These are phyloP conservation scores for Ips typographus DNA, from an alignment of 1,140 invertebrate genomes.

Conservation along the genomic window DNA sequence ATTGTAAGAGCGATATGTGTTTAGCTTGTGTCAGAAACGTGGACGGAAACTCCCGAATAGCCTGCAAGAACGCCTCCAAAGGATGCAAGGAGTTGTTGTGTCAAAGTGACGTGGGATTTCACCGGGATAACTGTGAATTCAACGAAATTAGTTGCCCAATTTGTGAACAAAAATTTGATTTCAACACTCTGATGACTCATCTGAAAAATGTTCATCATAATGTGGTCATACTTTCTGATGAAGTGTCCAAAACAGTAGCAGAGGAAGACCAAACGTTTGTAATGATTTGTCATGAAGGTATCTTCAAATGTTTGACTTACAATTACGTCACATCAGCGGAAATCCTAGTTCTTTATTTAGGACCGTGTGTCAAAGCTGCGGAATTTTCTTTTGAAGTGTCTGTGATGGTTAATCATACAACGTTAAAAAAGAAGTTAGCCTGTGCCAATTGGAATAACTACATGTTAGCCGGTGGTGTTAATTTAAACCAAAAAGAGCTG, in stretches of 20 bases:
- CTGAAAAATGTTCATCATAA: constrained; percentile 28
- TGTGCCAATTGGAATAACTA: constrained; percentile 40
- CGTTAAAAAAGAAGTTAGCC: constrained; percentile 8
- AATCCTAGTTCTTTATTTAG: constrained; percentile 36
- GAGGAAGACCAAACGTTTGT: constrained; percentile 30
- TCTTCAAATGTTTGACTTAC: constrained; percentile 37
- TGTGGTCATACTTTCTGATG: constrained; percentile 16
- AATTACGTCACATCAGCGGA: constrained; percentile 30
- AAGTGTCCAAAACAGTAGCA: constrained; percentile 22
- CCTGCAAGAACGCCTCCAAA: constrained; percentile 38
- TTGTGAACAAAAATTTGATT: constrained; percentile 15
- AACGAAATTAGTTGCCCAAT: constrained; percentile 37
- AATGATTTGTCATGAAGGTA: constrained; percentile 32
- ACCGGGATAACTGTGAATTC: constrained; percentile 40
- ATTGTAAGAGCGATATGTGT: constrained; percentile 37
- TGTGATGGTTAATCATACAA: constrained; percentile 5
- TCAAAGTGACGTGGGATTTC: constrained; percentile 21
- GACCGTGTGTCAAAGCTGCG: constrained; percentile 31
- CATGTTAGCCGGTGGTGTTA: constrained; percentile 27
- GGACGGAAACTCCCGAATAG: constrained; percentile 25
- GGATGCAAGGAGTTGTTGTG: constrained; percentile 34
- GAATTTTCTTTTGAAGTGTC: constrained; percentile 30
- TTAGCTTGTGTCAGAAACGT: constrained; percentile 31
- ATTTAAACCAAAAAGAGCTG: constrained; percentile 25
- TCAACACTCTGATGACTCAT: constrained; percentile 21